Percentiles rank a stretch among this genome's conserved stretches.
phyloP scores from a whole-genome alignment of 2,797 vertebrate genomes.

The Hippoglossus hippoglossus region DNA sequence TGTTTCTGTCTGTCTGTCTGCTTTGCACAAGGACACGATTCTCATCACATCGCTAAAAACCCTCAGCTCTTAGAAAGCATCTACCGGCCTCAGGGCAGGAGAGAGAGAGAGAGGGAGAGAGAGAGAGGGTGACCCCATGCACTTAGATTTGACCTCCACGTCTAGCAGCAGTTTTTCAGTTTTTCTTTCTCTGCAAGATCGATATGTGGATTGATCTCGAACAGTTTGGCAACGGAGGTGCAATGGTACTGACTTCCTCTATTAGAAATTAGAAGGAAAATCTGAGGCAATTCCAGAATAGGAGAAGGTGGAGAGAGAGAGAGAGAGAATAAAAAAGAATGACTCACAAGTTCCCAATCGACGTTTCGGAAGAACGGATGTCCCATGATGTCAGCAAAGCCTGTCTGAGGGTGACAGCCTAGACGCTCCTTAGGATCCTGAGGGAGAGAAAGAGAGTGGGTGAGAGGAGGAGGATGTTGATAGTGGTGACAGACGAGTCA shows the following conservation, averaged over 20 bases:
- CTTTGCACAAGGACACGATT: constrained; percentile 8
- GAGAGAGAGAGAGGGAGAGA: not conserved
- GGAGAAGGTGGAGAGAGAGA: not conserved
- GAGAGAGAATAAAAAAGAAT: not conserved
- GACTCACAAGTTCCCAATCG: constrained; percentile 96
- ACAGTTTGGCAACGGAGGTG: constrained; percentile 14
- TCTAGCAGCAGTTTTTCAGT: constrained; percentile 34
- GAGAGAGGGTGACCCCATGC: constrained; percentile 4
- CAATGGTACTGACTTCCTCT: constrained; percentile 16
- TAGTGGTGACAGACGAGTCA: constrained; percentile 18
- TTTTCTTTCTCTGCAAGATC: constrained; percentile 45
- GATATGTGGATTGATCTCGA: constrained; percentile 55
- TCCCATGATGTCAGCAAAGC: constrained; percentile 97
- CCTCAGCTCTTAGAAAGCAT: constrained; percentile 21
- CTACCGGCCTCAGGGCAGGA: constrained; percentile 24
- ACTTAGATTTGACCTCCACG: constrained; percentile 62
- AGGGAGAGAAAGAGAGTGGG: constrained; percentile 31
- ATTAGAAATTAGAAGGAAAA: constrained; percentile 25
- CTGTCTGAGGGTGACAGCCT: constrained; percentile 98
- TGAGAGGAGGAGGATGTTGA: constrained; percentile 27
- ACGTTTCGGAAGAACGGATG: constrained; percentile 98
- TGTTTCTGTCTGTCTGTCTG: not conserved
- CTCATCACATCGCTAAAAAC: constrained; percentile 38
- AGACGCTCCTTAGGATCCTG: constrained; percentile 98
- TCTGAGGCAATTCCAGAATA: not conserved